phyloP scores from a whole-genome alignment of 2,888 invertebrate species.

The Athetis lepigone region DNA sequence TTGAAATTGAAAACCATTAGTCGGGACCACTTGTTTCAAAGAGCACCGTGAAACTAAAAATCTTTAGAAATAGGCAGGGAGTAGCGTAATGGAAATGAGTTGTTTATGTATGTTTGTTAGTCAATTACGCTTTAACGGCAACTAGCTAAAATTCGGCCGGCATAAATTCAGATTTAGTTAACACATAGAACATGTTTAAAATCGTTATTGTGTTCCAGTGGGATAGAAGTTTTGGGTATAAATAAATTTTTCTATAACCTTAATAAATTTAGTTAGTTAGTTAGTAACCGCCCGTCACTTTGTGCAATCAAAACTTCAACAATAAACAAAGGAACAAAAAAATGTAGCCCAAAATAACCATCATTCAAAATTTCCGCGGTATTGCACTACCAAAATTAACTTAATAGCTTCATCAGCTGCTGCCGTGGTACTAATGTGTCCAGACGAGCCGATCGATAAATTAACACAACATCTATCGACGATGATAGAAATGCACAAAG shows the following conservation, averaged over 20 bases:
- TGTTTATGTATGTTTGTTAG: neutral
- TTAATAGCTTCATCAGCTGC: slow-evolving; percentile 15
- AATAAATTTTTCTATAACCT: no score
- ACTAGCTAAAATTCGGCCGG: no score
- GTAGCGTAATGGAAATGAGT: no score
- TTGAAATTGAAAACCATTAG: slow-evolving; percentile 31
- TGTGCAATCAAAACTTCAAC: neutral
- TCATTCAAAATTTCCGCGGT: neutral
- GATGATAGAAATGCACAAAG: slow-evolving; percentile 55
- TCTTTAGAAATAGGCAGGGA: neutral
- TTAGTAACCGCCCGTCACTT: neutral
- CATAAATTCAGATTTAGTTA: no score
- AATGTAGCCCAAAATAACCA: neutral
- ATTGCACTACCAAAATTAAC: slow-evolving; percentile 11
- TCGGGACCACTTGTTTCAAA: slow-evolving; percentile 9
- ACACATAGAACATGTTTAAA: no score
- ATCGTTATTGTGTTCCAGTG: no score
- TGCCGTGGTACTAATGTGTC: slow-evolving; percentile 11
- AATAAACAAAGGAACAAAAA: neutral
- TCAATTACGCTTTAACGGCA: no score
- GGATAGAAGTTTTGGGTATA: no score
- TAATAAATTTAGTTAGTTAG: neutral
- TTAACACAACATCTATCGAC: slow-evolving; percentile 35
- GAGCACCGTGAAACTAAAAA: slow-evolving; percentile 4
- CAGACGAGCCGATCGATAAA: slow-evolving; percentile 42